phyloP scores from a whole-genome alignment of 53 echinoderm and acorn worm species.

The Echinarachnius parma region DNA sequence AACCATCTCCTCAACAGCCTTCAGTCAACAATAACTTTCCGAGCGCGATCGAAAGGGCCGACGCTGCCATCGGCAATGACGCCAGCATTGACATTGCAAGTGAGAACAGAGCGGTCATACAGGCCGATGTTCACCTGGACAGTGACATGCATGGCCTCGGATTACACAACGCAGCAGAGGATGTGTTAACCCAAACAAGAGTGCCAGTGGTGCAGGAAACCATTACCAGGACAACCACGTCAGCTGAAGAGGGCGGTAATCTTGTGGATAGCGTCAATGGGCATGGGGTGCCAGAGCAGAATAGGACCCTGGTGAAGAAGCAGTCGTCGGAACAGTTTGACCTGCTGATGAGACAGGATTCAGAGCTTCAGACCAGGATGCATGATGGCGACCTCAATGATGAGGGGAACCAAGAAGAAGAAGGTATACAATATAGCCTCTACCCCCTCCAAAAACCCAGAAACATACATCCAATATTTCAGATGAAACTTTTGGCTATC shows the following conservation, averaged over 20 bases:
- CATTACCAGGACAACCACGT: neutral
- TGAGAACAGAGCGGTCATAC: neutral
- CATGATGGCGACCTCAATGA: slow-evolving; percentile 19
- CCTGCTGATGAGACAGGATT: slow-evolving; percentile 40
- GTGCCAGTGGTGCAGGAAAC: neutral
- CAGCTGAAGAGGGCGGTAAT: neutral
- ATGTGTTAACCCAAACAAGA: too few relatives aligned
- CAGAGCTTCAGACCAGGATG: slow-evolving; percentile 18
- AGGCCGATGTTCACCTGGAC: slow-evolving; percentile 25
- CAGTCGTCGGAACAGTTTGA: slow-evolving; percentile 35
- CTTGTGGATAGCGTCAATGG: neutral
- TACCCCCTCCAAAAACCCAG: too few relatives aligned
- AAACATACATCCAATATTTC: too few relatives aligned
- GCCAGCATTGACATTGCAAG: neutral
- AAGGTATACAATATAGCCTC: too few relatives aligned
- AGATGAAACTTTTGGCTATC: too few relatives aligned
- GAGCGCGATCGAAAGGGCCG: neutral
- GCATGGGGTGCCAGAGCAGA: neutral
- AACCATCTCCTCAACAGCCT: neutral
- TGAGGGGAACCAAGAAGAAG: slow-evolving; percentile 1
- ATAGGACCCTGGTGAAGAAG: neutral
- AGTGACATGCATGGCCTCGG: too few relatives aligned
- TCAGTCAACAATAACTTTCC: neutral
- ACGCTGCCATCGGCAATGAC: neutral
- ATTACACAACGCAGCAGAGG: too few relatives aligned